These are phyloP conservation scores for Pseudomyrmex sp. DNA, from an alignment of 1,140 invertebrate genomes.

Conservation along the genomic window DNA sequence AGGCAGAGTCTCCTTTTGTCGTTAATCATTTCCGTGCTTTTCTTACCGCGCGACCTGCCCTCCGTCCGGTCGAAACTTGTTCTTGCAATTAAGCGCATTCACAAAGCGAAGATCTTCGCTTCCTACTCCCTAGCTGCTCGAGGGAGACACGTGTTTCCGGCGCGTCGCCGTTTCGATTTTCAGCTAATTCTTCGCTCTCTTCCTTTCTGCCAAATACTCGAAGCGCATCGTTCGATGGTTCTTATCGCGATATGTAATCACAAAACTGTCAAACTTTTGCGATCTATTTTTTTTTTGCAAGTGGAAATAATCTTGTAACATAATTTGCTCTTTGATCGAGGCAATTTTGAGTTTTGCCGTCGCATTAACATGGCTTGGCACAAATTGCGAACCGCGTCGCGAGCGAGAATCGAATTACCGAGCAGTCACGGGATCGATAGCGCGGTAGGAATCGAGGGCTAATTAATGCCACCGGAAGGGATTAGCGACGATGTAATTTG, in stretches of 20 bases:
- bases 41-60: slow-evolving; percentile 61
- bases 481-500: slow-evolving; percentile 78
- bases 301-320: too few relatives aligned
- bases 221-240: slow-evolving; percentile 30
- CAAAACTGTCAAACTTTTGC: not conserved
- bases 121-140: slow-evolving; percentile 38
- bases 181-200: slow-evolving; percentile 60
- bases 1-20: slow-evolving; percentile 66
- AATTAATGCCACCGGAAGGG: slow-evolving; percentile 79
- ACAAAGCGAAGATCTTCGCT: slow-evolving; percentile 63
- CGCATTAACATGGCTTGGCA: slow-evolving; percentile 27
- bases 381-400: slow-evolving; percentile 44
- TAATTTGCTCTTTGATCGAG: slow-evolving; percentile 38
- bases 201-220: slow-evolving; percentile 2
- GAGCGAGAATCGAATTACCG: slow-evolving; percentile 52
- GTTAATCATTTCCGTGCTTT: slow-evolving; percentile 77
- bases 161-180: slow-evolving; percentile 64
- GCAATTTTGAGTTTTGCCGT: slow-evolving; percentile 17
- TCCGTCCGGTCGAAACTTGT: slow-evolving; percentile 68
- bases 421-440: slow-evolving; percentile 73
- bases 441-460: slow-evolving; percentile 78
- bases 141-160: slow-evolving; percentile 68
- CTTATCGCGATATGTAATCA: not conserved
- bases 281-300: not conserved
- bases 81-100: slow-evolving; percentile 77